Evolutionary conservation across 1,140 invertebrate genomes (phyloP).

Genomic region (Apis florea): DNA sequence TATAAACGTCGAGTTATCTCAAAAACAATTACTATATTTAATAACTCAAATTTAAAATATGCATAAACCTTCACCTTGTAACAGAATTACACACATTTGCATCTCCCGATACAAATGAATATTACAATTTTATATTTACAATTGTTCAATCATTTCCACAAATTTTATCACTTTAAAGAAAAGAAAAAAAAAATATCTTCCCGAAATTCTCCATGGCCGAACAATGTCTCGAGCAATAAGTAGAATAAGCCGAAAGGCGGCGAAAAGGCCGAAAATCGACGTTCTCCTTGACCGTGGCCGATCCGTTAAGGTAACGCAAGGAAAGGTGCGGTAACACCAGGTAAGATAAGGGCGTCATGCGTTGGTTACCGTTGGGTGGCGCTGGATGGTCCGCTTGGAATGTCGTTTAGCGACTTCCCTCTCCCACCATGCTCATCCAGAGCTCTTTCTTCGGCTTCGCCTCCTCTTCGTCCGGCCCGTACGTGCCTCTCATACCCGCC

Average conservation of each 20-base stretch:
- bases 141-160: no score
- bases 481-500: conserved; percentile 54
- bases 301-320: conserved; percentile 62
- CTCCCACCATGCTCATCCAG: conserved; percentile 66
- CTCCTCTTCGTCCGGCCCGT: conserved; percentile 33
- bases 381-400: conserved; percentile 77
- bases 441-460: conserved; percentile 43
- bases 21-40: no score
- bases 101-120: no score
- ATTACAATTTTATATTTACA: no score
- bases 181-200: no score
- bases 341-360: conserved; percentile 71
- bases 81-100: no score
- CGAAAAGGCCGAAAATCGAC: conserved; percentile 42
- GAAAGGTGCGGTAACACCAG: conserved; percentile 60
- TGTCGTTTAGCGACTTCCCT: conserved; percentile 79
- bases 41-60: no score
- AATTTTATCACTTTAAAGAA: no score
- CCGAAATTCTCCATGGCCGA: not conserved
- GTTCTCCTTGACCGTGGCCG: conserved; percentile 52
- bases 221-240: not conserved
- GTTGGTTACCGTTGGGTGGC: conserved; percentile 79
- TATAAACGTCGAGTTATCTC: no score
- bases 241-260: not conserved
- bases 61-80: no score